phyloP scores from a whole-genome alignment of 2,888 invertebrate genomes.

The Acleris laterana region DNA sequence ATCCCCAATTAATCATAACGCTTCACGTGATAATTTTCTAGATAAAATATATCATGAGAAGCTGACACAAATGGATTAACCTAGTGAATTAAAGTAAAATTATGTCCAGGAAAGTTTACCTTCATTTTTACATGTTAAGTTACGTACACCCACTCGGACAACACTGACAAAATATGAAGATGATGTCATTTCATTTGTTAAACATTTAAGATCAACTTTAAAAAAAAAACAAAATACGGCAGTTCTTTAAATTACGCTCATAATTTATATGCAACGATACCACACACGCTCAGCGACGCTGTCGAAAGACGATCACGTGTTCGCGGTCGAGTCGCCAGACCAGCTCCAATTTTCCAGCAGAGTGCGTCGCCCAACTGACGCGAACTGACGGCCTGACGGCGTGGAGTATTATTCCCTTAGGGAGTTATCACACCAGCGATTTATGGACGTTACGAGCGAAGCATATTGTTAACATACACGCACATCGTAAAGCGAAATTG shows the following conservation, averaged over 20 bases:
- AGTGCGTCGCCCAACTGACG: constrained; percentile 69
- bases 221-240: background rate
- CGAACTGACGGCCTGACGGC: constrained; percentile 76
- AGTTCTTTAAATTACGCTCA: background rate
- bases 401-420: constrained; percentile 73
- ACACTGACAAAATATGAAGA: background rate
- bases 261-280: background rate
- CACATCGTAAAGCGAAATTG: too few species aligned
- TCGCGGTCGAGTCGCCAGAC: constrained; percentile 62
- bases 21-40: too few species aligned
- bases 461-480: too few species aligned
- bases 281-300: constrained; percentile 4
- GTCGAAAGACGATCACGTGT: constrained; percentile 40
- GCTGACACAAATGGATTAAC: too few species aligned
- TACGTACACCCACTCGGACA: too few species aligned
- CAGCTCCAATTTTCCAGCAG: constrained; percentile 77
- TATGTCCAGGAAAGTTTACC: too few species aligned
- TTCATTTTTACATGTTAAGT: too few species aligned
- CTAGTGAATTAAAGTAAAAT: too few species aligned
- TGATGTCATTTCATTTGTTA: constrained; percentile 7
- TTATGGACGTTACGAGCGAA: too few species aligned
- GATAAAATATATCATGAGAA: too few species aligned
- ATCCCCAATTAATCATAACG: too few species aligned
- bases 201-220: too few species aligned
- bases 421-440: background rate